Conservation (phyloP, 2,797 vertebrate genomes). For the Bovichtus variegatus region DNA sequence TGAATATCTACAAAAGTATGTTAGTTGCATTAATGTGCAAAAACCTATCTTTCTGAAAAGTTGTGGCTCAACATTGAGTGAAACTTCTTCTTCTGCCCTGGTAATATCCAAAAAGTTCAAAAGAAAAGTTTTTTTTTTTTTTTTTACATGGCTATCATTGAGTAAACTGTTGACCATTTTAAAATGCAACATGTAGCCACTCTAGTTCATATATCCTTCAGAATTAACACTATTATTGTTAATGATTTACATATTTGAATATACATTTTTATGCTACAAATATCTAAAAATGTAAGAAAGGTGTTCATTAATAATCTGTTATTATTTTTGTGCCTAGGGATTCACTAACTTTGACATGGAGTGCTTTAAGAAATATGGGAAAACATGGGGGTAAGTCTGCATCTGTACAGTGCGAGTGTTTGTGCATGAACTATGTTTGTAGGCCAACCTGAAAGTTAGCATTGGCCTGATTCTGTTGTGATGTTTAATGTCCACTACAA, state of each 20-base stretch:
- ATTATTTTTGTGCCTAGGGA: conserved; percentile 61
- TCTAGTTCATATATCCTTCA: background rate
- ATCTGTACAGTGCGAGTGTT: background rate
- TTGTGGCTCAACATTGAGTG: background rate
- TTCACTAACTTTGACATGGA: conserved; percentile 68
- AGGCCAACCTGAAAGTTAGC: too few species aligned
- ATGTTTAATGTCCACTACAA: too few species aligned
- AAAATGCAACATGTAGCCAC: too few species aligned
- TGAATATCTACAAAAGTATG: background rate
- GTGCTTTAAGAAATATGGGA: conserved; percentile 81
- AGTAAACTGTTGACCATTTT: too few species aligned
- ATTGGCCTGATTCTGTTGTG: too few species aligned
- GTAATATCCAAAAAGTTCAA: too few species aligned
- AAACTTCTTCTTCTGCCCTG: too few species aligned
- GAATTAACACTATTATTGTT: background rate
- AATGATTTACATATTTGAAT: background rate
- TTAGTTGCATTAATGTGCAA: background rate
- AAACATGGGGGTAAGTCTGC: conserved; percentile 84
- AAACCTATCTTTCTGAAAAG: background rate
- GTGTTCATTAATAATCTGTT: background rate
- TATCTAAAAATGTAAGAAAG: background rate
- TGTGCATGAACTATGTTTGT: too few species aligned
- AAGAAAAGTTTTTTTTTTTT: too few species aligned
- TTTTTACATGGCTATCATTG: too few species aligned
- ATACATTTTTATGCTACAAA: background rate